These are phyloP conservation scores for Pelodytes ibericus DNA, from an alignment of 2,797 vertebrate species.

Conservation along the genomic window DNA sequence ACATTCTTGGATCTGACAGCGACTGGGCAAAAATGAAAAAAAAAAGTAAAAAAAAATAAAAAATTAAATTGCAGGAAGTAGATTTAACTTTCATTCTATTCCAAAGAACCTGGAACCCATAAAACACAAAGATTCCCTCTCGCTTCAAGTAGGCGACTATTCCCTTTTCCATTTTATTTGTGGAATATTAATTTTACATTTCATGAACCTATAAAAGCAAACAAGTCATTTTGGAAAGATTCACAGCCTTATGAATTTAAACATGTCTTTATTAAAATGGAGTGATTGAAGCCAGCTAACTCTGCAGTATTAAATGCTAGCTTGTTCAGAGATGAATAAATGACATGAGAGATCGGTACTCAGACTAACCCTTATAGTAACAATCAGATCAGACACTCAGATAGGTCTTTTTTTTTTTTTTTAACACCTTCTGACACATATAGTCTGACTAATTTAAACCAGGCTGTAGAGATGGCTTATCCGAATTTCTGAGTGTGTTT, in stretches of 20 bases:
- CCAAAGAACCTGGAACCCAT: slow-evolving; percentile 68
- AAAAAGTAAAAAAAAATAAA: slow-evolving; percentile 64
- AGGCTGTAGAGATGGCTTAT: background rate
- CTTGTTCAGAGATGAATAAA: slow-evolving; percentile 42
- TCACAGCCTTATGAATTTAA: slow-evolving; percentile 57
- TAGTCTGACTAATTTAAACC: background rate
- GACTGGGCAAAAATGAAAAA: slow-evolving; percentile 65
- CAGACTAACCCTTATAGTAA: too few relatives aligned
- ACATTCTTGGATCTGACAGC: slow-evolving; percentile 70
- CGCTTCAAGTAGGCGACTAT: slow-evolving; percentile 63
- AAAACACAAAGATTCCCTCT: slow-evolving; percentile 63
- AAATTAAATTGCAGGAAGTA: slow-evolving; percentile 1
- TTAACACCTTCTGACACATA: slow-evolving; percentile 1
- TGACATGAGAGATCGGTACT: too few relatives aligned
- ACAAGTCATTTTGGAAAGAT: slow-evolving; percentile 56
- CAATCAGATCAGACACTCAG: background rate
- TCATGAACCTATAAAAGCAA: slow-evolving; percentile 62
- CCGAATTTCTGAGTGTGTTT: too few relatives aligned
- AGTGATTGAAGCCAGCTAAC: slow-evolving; percentile 53
- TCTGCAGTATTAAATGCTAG: slow-evolving; percentile 62
- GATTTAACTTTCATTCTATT: slow-evolving; percentile 65
- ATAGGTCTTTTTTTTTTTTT: background rate
- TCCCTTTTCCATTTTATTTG: slow-evolving; percentile 63
- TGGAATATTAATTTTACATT: slow-evolving; percentile 61
- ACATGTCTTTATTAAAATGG: slow-evolving; percentile 52